phyloP scores from a whole-genome alignment of 1,140 invertebrate species.

The Hypsibius dujardini region DNA sequence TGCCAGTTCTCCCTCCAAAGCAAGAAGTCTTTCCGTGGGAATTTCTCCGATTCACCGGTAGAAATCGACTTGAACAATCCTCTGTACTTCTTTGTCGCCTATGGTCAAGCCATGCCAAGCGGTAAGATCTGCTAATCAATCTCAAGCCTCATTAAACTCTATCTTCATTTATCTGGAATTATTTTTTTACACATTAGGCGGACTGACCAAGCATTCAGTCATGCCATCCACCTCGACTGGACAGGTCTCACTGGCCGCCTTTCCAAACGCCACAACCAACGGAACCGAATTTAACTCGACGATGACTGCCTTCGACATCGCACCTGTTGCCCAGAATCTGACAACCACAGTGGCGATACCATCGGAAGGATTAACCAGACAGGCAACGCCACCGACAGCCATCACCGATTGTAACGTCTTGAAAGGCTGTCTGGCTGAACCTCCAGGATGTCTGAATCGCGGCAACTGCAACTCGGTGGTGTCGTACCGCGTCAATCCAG shows the following conservation, averaged over 20 bases:
- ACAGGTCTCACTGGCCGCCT: conserved; percentile 42
- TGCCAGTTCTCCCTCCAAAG: neutral
- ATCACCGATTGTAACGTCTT: neutral
- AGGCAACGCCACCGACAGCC: neutral
- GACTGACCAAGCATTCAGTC: conserved; percentile 42
- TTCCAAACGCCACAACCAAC: too few species aligned
- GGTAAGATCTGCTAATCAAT: neutral
- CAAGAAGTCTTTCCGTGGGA: neutral
- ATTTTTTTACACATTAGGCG: neutral
- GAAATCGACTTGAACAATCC: neutral
- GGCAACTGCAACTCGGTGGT: neutral
- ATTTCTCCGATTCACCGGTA: neutral
- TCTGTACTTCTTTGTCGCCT: neutral
- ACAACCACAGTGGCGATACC: neutral
- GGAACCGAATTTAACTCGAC: too few species aligned
- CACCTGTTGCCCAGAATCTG: too few species aligned
- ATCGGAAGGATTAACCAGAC: neutral
- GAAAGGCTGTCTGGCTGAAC: neutral
- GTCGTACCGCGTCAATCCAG: neutral
- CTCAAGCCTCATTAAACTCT: neutral
- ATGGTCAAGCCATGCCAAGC: neutral
- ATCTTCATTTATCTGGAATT: neutral
- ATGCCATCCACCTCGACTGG: conserved; percentile 40
- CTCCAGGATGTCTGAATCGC: neutral
- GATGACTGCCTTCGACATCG: too few species aligned